These are phyloP conservation scores for Pitangus sulphuratus DNA, from an alignment of 2,797 vertebrate genomes.

Conservation along the genomic window DNA sequence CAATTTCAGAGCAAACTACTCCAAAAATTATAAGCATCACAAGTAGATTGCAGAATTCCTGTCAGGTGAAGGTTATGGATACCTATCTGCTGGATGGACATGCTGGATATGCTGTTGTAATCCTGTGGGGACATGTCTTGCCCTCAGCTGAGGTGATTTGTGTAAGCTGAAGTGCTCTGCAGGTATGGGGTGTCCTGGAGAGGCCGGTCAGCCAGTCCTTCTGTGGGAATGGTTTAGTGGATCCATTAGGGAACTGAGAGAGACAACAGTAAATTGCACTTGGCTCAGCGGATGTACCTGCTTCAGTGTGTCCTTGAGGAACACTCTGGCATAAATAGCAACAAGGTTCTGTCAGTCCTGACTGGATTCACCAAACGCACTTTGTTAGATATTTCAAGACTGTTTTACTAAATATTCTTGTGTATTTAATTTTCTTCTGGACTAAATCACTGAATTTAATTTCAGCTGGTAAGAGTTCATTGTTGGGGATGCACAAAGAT, in stretches of 20 bases:
- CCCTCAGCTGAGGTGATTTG: background rate
- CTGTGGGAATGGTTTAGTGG: background rate
- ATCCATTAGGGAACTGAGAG: background rate
- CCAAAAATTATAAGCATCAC: conserved; percentile 31
- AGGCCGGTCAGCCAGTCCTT: background rate
- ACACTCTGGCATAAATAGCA: background rate
- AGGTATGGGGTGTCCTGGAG: fast-evolving
- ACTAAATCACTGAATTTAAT: conserved; percentile 23
- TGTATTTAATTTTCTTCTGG: conserved; percentile 10
- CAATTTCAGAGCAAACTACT: conserved; percentile 33
- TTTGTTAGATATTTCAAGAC: background rate
- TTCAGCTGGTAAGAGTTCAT: background rate
- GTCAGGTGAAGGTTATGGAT: background rate
- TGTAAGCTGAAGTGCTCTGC: background rate
- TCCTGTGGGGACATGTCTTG: fast-evolving
- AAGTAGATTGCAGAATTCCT: background rate
- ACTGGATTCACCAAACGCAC: background rate
- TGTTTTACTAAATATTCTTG: background rate
- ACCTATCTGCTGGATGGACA: background rate
- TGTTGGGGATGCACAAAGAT: background rate
- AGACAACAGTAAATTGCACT: background rate
- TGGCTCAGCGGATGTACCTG: background rate
- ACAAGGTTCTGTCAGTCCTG: background rate
- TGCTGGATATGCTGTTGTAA: background rate
- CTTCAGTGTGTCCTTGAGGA: conserved; percentile 30